These are phyloP conservation scores for Myotis brandtii DNA, from an alignment of 2,113 vertebrate species.

Conservation along the genomic window DNA sequence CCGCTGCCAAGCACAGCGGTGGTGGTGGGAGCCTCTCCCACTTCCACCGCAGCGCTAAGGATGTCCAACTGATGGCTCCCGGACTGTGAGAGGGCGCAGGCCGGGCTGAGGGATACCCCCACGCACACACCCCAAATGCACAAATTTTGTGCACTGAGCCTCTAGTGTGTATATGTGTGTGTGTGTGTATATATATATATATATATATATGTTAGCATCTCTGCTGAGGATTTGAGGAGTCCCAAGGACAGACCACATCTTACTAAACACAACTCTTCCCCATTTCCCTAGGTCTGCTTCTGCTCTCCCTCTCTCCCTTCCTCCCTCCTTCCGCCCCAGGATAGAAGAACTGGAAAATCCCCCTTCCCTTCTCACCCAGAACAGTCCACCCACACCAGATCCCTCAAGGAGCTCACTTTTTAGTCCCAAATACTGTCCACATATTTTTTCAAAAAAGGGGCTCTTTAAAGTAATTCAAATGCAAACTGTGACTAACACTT, in stretches of 20 bases:
- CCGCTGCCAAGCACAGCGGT: too few relatives aligned
- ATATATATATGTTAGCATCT: neutral
- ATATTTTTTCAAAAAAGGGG: neutral
- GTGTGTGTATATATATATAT: too few relatives aligned
- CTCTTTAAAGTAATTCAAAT: neutral
- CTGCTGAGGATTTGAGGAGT: neutral
- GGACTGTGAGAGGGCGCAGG: too few relatives aligned
- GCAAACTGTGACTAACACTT: neutral
- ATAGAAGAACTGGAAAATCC: neutral
- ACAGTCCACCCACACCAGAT: neutral
- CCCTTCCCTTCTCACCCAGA: neutral
- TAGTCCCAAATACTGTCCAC: neutral
- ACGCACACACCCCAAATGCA: too few relatives aligned
- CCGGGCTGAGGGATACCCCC: too few relatives aligned
- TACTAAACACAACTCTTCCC: neutral
- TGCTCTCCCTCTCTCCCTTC: neutral
- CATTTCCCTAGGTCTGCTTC: neutral
- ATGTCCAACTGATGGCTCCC: too few relatives aligned
- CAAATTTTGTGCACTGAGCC: too few relatives aligned
- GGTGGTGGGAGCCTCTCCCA: too few relatives aligned
- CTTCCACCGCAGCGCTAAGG: too few relatives aligned
- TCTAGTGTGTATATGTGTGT: too few relatives aligned
- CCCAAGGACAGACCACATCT: neutral
- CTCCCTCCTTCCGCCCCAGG: too few relatives aligned
- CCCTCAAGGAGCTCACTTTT: neutral